Base-by-base conservation (phyloP, 1,140 invertebrate species). In the Camponotus pennsylvanicus region DNA sequence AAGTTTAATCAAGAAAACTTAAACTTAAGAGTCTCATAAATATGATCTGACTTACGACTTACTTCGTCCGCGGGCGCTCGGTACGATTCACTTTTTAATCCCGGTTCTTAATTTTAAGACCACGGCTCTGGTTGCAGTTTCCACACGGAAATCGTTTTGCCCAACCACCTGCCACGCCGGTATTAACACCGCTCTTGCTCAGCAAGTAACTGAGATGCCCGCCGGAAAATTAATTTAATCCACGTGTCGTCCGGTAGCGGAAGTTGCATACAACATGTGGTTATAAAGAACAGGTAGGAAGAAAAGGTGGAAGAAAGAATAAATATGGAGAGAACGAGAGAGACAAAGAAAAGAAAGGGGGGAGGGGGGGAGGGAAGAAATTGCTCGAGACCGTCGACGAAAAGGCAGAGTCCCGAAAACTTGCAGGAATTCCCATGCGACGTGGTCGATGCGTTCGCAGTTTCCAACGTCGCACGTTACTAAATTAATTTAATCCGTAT, bases 141-240 rank as follows among this genome's bases (percentile, higher is more conserved):
- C 59, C 73, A 78, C 82, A 66, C 49, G 73, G 45, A 85, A 77
- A 85, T 85, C 82, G 66, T 85, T 85, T 78, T 55, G 82, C 71
- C 57, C 75, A 85, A 78, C 75, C 75, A 78, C 49, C 82, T 77
- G 82, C 52, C 82, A 78, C 37, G 82, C 82, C 27, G n/a, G 45
- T 73, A 78, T 85, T 78, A 78, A 76, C 82, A 73, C 82, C 61
- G 63, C 69, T 88, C 64, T 87, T 52, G 34, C 49, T 18, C 49
- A 52, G 66, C 70, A 71, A 87, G 82, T 82, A 86, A 61, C 75
- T 70, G 27, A 71, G 76, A 69, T 76, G 82, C 69, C 73, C 70
- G 70, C 69, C 88, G 86, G 61, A 83, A 82, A 90, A 90, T 90
- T 84, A 89, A 89, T 89, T 89, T 89, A 88, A 88, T 71, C 85